phyloP scores from a whole-genome alignment of 2,797 vertebrate species.

The Setipinna tenuifilis region DNA sequence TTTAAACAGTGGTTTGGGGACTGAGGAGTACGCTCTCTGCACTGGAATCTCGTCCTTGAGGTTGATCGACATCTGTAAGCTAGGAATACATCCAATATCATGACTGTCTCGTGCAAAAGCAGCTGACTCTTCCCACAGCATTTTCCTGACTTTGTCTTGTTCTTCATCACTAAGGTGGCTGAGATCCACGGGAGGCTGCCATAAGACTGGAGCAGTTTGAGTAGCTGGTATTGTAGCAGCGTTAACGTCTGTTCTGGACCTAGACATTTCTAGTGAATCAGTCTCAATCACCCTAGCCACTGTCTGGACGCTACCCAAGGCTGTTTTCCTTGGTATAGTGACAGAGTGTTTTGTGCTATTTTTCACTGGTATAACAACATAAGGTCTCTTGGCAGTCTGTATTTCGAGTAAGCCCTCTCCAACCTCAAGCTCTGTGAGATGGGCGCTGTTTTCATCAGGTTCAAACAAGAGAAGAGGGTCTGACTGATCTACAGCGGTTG shows the following conservation, averaged over 20 bases:
- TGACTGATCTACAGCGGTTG: not conserved
- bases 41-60: slow-evolving; percentile 33
- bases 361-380: slow-evolving; percentile 22
- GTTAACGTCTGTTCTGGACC: not conserved
- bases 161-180: slow-evolving; percentile 24
- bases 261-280: not conserved
- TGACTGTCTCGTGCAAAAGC: slow-evolving; percentile 28
- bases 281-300: not conserved
- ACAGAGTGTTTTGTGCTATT: slow-evolving; percentile 46
- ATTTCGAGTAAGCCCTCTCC: slow-evolving; percentile 37
- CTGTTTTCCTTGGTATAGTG: not conserved
- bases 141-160: slow-evolving; percentile 15
- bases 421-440: slow-evolving; percentile 32
- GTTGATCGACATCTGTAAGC: slow-evolving; percentile 26
- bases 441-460: slow-evolving; percentile 35
- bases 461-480: slow-evolving; percentile 40
- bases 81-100: no score
- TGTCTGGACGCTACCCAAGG: no score
- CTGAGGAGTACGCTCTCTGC: slow-evolving; percentile 25
- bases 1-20: slow-evolving; percentile 25
- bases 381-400: slow-evolving; percentile 27
- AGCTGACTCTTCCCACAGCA: slow-evolving; percentile 3
- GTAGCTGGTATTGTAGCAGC: no score
- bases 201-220: not conserved
- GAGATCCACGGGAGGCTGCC: slow-evolving; percentile 32